These are phyloP conservation scores for Callithrix jacchus DNA, from an alignment of 2,113 vertebrate genomes.

Conservation along the genomic window DNA sequence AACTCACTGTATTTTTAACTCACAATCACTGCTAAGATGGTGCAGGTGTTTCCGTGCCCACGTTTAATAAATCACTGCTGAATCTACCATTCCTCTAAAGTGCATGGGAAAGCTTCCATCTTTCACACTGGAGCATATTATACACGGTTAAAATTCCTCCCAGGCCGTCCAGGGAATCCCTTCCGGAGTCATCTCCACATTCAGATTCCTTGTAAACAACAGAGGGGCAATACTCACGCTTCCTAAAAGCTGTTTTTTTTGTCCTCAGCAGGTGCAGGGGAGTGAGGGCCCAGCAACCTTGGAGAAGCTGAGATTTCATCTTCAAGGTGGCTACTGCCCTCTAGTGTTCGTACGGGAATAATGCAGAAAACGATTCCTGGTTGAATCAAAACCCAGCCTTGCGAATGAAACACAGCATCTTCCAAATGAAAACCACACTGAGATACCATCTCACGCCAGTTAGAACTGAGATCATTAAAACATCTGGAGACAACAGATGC, in stretches of 20 bases:
- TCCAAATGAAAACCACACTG: no score
- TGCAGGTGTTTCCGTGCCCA: no score
- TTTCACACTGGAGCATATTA: background rate
- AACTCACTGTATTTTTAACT: no score
- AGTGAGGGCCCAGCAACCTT: accelerated
- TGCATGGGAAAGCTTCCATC: background rate
- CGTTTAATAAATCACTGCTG: background rate
- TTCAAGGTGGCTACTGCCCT: slow-evolving; percentile 51
- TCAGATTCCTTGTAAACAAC: background rate
- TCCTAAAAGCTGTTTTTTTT: background rate
- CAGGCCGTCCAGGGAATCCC: background rate
- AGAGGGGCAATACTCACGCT: background rate
- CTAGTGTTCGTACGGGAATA: background rate
- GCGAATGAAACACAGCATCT: no score
- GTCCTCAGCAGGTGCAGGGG: background rate
- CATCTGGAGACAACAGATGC: no score
- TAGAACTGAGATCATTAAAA: no score
- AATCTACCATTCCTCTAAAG: background rate
- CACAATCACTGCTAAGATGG: background rate
- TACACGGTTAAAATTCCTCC: background rate
- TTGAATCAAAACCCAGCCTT: background rate
- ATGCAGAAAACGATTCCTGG: background rate
- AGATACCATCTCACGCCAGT: no score
- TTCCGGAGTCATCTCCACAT: background rate
- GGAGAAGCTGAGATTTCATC: background rate